Percentiles rank a stretch among this genome's conserved stretches.
These are phyloP conservation scores for Halotydeus destructor DNA, from an alignment of 1,140 invertebrate genomes.

Conservation along the genomic window DNA sequence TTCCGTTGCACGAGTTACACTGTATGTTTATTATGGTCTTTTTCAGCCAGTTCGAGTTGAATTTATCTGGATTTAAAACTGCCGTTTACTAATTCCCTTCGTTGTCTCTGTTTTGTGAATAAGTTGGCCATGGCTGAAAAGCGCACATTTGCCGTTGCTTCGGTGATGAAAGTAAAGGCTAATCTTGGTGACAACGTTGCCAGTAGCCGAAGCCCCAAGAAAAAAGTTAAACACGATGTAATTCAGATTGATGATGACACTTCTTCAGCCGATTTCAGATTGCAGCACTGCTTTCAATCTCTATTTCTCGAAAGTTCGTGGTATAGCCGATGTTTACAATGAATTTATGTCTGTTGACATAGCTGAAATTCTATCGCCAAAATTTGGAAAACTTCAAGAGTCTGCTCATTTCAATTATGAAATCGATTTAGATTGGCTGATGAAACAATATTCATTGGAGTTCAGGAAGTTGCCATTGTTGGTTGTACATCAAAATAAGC, in stretches of 20 bases:
- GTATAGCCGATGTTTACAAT: conserved; percentile 22
- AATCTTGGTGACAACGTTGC: background rate
- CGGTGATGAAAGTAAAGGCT: background rate
- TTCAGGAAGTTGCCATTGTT: conserved; percentile 19
- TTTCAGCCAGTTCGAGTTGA: too few species aligned
- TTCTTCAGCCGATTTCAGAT: background rate
- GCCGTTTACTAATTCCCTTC: background rate
- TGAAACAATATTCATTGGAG: conserved; percentile 39
- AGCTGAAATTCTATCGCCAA: conserved; percentile 19
- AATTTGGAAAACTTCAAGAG: conserved; percentile 11
- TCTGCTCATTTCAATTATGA: conserved; percentile 68
- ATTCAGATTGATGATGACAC: background rate
- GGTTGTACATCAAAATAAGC: conserved; percentile 12
- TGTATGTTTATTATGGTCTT: too few species aligned
- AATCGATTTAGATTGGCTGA: conserved; percentile 57
- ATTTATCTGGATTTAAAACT: background rate
- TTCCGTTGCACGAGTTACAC: too few species aligned
- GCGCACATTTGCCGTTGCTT: background rate
- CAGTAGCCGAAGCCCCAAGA: background rate
- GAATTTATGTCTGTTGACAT: conserved; percentile 19
- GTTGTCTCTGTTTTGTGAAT: background rate
- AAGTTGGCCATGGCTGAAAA: background rate
- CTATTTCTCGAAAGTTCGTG: conserved; percentile 19
- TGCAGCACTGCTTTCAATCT: conserved; percentile 3
- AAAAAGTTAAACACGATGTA: background rate